Percentiles rank a stretch among this genome's conserved stretches.
Evolutionary conservation across 2,888 invertebrate genomes (phyloP).

Genomic region (Tanytarsus gracilentus): DNA sequence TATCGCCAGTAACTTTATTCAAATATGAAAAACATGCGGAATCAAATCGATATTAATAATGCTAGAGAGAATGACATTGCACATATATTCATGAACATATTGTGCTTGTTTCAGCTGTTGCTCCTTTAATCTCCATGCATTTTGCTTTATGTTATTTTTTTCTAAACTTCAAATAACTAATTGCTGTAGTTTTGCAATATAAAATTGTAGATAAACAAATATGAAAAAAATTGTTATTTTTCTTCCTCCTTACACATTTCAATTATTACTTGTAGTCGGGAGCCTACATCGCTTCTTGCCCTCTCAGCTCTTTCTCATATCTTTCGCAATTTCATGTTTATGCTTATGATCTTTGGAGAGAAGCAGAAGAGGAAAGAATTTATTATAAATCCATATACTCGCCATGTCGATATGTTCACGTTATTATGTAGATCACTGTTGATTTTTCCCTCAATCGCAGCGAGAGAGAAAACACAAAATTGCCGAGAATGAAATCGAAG

Average conservation of each 20-base stretch:
- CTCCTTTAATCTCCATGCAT: slow-evolving; percentile 8
- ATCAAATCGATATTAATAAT: neutral
- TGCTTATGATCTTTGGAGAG: neutral
- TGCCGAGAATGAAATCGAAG: neutral
- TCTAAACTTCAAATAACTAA: neutral
- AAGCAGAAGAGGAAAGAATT: no score
- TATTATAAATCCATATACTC: neutral
- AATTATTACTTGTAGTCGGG: slow-evolving; percentile 23
- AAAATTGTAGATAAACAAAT: slow-evolving; percentile 24
- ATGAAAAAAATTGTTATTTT: slow-evolving; percentile 10
- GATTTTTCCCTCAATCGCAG: neutral
- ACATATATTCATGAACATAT: no score
- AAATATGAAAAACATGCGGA: neutral
- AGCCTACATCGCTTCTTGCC: slow-evolving; percentile 23
- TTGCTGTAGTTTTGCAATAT: slow-evolving; percentile 17
- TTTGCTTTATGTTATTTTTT: no score
- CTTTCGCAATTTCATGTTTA: slow-evolving; percentile 15
- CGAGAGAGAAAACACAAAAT: neutral
- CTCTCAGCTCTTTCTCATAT: slow-evolving; percentile 18
- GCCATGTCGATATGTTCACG: slow-evolving; percentile 1
- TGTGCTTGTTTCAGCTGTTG: neutral
- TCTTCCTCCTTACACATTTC: neutral
- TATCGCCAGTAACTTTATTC: no score
- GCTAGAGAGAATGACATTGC: no score
- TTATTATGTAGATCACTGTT: slow-evolving; percentile 23